Conservation (phyloP, 2,888 invertebrate genomes). For the Drosophila fulvimacula region DNA sequence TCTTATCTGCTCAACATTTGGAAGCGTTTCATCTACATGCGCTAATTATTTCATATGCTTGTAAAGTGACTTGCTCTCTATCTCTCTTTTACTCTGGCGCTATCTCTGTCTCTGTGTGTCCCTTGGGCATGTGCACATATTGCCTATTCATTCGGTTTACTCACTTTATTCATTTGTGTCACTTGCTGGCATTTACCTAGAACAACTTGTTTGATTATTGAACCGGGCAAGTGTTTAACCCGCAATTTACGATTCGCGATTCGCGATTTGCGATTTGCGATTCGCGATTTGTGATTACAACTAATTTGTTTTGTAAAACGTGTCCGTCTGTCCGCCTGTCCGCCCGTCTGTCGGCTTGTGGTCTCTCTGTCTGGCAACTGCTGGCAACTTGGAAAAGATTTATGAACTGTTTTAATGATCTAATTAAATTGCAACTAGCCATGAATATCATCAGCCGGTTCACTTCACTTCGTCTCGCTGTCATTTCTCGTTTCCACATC, state of each 20-base stretch:
- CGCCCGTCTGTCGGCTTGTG: constrained; percentile 25
- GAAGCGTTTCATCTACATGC: constrained; percentile 66
- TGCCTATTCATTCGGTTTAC: constrained; percentile 37
- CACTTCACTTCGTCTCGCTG: constrained; percentile 42
- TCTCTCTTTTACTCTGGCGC: background rate
- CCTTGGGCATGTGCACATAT: constrained; percentile 23
- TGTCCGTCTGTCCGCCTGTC: constrained; percentile 27
- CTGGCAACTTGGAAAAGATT: constrained; percentile 69
- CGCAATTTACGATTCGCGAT: constrained; percentile 49
- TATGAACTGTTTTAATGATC: constrained; percentile 81
- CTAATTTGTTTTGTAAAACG: constrained; percentile 79
- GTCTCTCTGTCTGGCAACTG: constrained; percentile 26
- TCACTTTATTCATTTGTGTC: constrained; percentile 47
- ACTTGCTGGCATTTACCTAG: constrained; percentile 56
- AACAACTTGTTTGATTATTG: constrained; percentile 81
- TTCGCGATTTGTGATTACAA: constrained; percentile 54
- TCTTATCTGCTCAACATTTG: constrained; percentile 58
- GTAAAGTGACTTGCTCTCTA: constrained; percentile 47
- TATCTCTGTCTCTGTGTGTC: constrained; percentile 4
- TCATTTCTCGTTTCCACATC: constrained; percentile 32
- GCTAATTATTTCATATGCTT: constrained; percentile 79
- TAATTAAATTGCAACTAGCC: constrained; percentile 82
- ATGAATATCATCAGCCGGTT: constrained; percentile 68
- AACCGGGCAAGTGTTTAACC: constrained; percentile 66
- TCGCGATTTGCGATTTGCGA: constrained; percentile 41